Evolutionary conservation across 2,888 invertebrate species (phyloP), one percentile per base, ranked within the genome.

Genomic region (Cantharis rufa): DNA sequence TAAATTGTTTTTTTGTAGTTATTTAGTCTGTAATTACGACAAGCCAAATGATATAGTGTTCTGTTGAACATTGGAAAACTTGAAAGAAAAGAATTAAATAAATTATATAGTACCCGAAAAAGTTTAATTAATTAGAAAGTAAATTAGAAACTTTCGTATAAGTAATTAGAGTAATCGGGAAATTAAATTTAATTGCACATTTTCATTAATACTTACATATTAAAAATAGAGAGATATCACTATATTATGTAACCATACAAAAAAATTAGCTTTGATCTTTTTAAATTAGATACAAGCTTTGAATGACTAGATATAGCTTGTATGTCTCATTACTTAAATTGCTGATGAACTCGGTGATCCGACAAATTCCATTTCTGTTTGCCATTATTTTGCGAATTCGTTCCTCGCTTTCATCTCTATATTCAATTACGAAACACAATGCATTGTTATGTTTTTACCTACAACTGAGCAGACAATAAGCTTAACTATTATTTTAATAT

Each of bases 251-350:
- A n/a, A n/a, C n/a, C n/a, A n/a, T n/a, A 32, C 21, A 69, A 69
- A 66, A 28, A 28, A 18, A 32, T 62, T 73, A 62, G 61, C 68
- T 69, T 73, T 73, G 73, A 73, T 73, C 62, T 62, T 21, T 62
- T 62, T 69, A 73, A 73, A 69, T 73, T 62, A 68, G 61, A 69
- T 61, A 73, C 73, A 73, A 73, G 70, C 11, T 13, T 32, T 70
- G 63, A 73, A 64, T 70, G 73, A 72, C 24, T 27, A 69, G 76
- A 66, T 68, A 62, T 64, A 72, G 32, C 32, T 61, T 27, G 72
- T 70, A 61, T 69, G 74, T 78, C 78, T 76, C 79, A 79, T 78
- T 79, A 78, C 76, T 73, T 62, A 78, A 79, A 79, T 79, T 77
- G 75, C 79, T 70, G 76, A 79, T 74, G 79, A 75, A 64, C 62